Percentiles rank a stretch among this genome's conserved stretches.
Conservation (phyloP, 2,888 invertebrate genomes). For the Physocephala rufipes region DNA sequence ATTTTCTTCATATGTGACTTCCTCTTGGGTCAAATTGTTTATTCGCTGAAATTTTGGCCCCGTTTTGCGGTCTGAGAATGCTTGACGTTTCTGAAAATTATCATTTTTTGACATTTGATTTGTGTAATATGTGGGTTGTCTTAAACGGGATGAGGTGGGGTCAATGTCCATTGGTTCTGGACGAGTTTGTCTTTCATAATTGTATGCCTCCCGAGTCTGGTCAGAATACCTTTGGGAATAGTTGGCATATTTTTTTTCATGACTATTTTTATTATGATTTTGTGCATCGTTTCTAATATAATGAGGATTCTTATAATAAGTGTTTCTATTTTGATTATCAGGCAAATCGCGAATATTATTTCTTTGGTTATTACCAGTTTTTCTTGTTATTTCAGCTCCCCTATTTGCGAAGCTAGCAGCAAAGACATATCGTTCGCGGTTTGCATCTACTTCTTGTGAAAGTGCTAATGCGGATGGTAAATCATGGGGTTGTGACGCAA, state of each 20-base stretch:
- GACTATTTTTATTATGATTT: not conserved
- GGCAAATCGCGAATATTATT: no score
- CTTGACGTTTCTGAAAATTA: no score
- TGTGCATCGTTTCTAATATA: no score
- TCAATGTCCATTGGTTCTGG: constrained; percentile 4
- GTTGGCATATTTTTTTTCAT: not conserved
- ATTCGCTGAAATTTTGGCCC: constrained; percentile 40
- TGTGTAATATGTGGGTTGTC: constrained; percentile 5
- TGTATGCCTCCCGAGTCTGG: no score
- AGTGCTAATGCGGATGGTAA: constrained; percentile 30
- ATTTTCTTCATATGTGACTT: not conserved
- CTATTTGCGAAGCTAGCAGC: not conserved
- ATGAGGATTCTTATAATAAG: no score
- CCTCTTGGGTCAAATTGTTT: constrained; percentile 33
- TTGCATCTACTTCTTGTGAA: constrained; percentile 29
- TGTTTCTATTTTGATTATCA: no score
- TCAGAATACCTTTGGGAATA: no score
- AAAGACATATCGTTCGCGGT: constrained; percentile 37
- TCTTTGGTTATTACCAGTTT: no score
- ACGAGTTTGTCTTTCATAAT: not conserved
- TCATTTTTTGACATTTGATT: no score
- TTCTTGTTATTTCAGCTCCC: not conserved
- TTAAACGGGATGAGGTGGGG: constrained; percentile 2
- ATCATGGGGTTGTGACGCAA: no score
- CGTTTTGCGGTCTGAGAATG: no score